Evolutionary conservation across 2,888 invertebrate species (phyloP), one percentile per base, ranked within the genome.

Genomic region (Hanleya hanleyi): DNA sequence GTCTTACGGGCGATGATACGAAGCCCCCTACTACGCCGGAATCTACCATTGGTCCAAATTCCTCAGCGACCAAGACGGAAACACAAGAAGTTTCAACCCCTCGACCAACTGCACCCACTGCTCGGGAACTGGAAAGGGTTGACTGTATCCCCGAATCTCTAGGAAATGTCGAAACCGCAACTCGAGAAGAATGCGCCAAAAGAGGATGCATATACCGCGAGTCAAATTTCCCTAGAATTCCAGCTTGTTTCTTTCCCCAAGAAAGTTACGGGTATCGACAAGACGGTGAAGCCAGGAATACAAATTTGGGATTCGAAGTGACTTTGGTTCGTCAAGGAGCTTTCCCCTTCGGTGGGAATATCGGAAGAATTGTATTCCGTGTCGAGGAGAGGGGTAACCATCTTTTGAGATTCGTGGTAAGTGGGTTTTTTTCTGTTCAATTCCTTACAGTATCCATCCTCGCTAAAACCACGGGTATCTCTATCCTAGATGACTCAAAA

Each of bases 91-190:
- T n/a, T n/a, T n/a, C n/a, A n/a, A n/a, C n/a, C n/a, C n/a, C n/a
- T n/a, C n/a, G n/a, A n/a, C n/a, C n/a, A n/a, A n/a, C n/a, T n/a
- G n/a, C n/a, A n/a, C n/a, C n/a, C n/a, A n/a, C n/a, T n/a, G 29
- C 29, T 1, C 29, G 26, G 57, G 57, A 57, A 4, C 4, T 57
- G 12, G 26, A 22, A 18, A 66, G 83, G 61, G 79, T 83, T n/a
- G 84, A 85, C 70, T 85, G 85, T 57, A 81, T 77, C 67, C 85
- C 85, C 18, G 85, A 84, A 64, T 75, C 75, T 12, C 73, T 75
- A 7, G 81, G 85, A 26, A 77, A 77, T 9, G 71, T 79, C 47
- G 82, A 80, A 38, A 61, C 70, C 9, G 77, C 81, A 3, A 81
- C 80, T 9, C 68, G 74, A 47, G 70, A 73, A 32, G 74, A 70